These are phyloP conservation scores for Pyralis farinalis DNA, from an alignment of 2,888 invertebrate genomes.

Conservation along the genomic window DNA sequence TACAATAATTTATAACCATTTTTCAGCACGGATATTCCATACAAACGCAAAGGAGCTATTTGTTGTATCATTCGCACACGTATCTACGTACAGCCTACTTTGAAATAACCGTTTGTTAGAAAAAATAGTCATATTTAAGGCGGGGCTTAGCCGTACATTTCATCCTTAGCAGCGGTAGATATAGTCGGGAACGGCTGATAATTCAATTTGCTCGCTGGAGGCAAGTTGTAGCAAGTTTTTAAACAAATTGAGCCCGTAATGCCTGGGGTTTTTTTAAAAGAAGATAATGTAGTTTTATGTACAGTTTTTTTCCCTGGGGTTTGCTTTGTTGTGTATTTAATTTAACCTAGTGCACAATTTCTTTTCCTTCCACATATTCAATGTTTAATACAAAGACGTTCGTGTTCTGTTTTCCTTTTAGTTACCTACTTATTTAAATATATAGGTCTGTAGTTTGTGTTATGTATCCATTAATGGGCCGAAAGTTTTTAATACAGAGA, in stretches of 20 bases:
- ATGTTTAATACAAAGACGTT: not conserved
- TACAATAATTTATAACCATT: constrained; percentile 1
- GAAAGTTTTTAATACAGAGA: no score
- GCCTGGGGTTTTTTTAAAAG: constrained; percentile 1
- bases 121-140: not conserved
- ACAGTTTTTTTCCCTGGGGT: not conserved
- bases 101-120: not conserved
- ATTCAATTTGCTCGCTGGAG: not conserved
- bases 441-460: no score
- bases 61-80: not conserved
- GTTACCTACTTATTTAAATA: no score
- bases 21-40: not conserved
- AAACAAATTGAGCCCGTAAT: not conserved
- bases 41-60: constrained; percentile 3
- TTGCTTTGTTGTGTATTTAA: constrained; percentile 1
- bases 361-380: constrained; percentile 1
- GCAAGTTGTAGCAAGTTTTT: not conserved
- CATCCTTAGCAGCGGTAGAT: not conserved
- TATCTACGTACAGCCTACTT: not conserved
- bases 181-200: not conserved
- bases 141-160: not conserved
- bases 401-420: not conserved
- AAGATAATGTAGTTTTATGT: not conserved
- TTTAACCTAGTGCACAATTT: constrained; percentile 1
- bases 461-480: no score